Percentiles rank a stretch among this genome's conserved stretches.
Conservation (phyloP, 2,113 vertebrate species). For the Muntiacus reevesi region DNA sequence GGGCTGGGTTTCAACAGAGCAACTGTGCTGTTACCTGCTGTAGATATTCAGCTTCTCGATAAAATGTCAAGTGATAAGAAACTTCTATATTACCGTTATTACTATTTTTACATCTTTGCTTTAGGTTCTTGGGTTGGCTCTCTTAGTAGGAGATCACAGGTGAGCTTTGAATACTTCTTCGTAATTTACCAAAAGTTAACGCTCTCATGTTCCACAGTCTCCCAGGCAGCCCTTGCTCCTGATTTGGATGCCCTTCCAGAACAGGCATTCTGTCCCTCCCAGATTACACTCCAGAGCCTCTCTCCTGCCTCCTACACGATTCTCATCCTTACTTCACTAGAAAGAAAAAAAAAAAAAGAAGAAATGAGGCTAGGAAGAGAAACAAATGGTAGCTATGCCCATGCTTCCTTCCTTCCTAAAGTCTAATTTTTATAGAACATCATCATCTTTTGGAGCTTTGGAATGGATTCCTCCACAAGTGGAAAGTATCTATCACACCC, state of each 20-base stretch:
- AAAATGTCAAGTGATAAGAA: background rate
- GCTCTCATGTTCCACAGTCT: background rate
- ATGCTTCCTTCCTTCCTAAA: background rate
- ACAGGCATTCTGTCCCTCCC: background rate
- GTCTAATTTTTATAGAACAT: background rate
- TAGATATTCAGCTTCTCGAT: background rate
- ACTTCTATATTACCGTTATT: background rate
- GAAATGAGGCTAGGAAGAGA: background rate
- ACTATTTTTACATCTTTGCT: background rate
- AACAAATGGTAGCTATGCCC: background rate
- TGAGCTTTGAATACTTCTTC: background rate
- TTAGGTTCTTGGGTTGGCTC: background rate
- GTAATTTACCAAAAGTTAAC: background rate
- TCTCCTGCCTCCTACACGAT: background rate
- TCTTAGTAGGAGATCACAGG: background rate
- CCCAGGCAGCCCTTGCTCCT: background rate
- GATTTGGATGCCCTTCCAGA: background rate
- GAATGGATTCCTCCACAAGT: background rate
- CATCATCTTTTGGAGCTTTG: background rate
- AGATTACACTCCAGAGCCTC: background rate
- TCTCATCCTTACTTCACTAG: background rate
- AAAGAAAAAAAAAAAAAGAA: background rate
- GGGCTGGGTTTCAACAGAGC: background rate
- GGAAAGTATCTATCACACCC: background rate
- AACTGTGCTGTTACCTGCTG: background rate